phyloP scores from a whole-genome alignment of 1,140 invertebrate species.

The Colletes gigas region DNA sequence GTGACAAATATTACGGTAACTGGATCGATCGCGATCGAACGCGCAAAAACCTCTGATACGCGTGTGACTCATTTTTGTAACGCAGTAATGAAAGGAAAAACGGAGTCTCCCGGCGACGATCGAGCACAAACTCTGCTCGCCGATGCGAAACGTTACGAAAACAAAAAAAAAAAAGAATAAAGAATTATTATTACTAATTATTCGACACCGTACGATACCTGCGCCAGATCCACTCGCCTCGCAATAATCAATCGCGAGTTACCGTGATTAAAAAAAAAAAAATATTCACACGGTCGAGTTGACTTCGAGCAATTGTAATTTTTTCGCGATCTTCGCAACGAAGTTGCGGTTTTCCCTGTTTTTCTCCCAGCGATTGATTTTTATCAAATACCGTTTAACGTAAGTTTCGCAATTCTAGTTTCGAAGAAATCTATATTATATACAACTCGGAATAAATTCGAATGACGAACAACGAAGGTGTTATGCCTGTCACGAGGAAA shows the following conservation, averaged over 20 bases:
- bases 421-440: no score
- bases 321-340: background rate
- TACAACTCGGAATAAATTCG: no score
- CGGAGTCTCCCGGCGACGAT: slow-evolving; percentile 22
- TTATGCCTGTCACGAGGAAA: no score
- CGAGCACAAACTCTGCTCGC: slow-evolving; percentile 24
- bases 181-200: background rate
- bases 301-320: background rate
- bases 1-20: slow-evolving; percentile 10
- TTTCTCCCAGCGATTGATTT: background rate
- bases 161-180: slow-evolving; percentile 10
- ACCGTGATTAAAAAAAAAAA: background rate
- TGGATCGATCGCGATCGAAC: slow-evolving; percentile 18
- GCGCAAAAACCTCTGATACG: background rate
- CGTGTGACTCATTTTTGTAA: slow-evolving; percentile 35
- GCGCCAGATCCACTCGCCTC: background rate
- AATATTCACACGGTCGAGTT: slow-evolving; percentile 19
- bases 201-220: background rate
- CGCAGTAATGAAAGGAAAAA: slow-evolving; percentile 47
- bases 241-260: background rate
- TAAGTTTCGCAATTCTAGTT: no score
- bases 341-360: background rate
- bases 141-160: slow-evolving; percentile 48
- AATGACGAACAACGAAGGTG: background rate
- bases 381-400: background rate